Evolutionary conservation across 1,140 invertebrate species (phyloP), one percentile per base, ranked within the genome.

Genomic region (Sipha flava): DNA sequence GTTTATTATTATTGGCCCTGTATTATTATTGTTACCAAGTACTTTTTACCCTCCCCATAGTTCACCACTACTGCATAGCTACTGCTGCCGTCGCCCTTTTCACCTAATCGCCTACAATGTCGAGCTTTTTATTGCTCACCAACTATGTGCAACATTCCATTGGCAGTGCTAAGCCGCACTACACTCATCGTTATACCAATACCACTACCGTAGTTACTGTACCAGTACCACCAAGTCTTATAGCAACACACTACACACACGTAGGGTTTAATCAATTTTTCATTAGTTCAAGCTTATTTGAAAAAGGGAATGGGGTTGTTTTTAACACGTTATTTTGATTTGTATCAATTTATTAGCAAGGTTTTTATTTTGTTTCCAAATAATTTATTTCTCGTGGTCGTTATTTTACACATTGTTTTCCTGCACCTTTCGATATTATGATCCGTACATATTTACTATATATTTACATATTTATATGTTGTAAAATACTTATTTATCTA

Each of bases 1-100:
- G 73, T 77, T 77, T 77, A 77, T 57, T 59, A 57, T 77, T 59
- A 57, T 77, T 77, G 70, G 70, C 16, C 70, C 45, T 34, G 66
- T 47, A 47, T 73, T 73, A 73, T 49, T 73, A 54, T 34, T 52
- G 47, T 72, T 49, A 73, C 52, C 21, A 18, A 75, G 72, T 73
- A 54, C 70, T 73, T 54, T 73, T 54, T 40, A 37, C 29, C 16
- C 70, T 14, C 70, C 21, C 45, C 59, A 1, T 31, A 29, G 12
- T 26, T 31, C 16, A 3, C 57, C 29, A 10, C 10, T n/a, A n/a
- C 59, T 52, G 18, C 14, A 9, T 4, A 12, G n/a, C 31, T 10
- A 34, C 59, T 31, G 16, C 34, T 14, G n/a, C n/a, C 10, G 31
- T 23, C 29, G 34, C 66, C 40, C 18, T 73, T 31, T 73, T 77